phyloP scores from a whole-genome alignment of 2,888 invertebrate genomes.

The Diarsia rubi region DNA sequence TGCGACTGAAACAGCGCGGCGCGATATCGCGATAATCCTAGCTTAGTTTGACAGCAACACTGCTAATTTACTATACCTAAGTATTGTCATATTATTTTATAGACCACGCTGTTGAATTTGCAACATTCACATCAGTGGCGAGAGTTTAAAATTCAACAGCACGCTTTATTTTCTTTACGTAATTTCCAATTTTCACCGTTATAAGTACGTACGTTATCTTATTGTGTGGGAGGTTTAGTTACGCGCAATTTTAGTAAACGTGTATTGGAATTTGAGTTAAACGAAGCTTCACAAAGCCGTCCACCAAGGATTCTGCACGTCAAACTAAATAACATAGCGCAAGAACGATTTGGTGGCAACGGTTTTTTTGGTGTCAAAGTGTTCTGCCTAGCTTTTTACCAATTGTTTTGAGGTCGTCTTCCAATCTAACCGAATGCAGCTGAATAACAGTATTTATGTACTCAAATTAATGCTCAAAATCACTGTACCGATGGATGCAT shows the following conservation, averaged over 20 bases:
- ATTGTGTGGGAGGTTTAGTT: not conserved
- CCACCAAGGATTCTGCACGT: no score
- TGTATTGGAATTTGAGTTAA: not conserved
- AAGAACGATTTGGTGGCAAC: not conserved
- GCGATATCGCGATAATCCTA: conserved; percentile 15
- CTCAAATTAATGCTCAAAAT: not conserved
- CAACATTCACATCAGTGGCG: not conserved
- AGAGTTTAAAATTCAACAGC: not conserved
- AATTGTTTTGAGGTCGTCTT: no score
- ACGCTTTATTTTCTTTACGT: not conserved
- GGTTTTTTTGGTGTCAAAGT: no score
- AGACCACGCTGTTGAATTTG: not conserved
- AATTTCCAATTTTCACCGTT: not conserved
- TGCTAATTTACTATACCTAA: conserved; percentile 17
- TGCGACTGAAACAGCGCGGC: conserved; percentile 19
- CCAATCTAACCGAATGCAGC: no score
- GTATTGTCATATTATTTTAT: not conserved
- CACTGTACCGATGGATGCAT: not conserved
- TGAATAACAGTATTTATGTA: no score
- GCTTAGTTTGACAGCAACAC: conserved; percentile 23
- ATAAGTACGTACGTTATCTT: not conserved
- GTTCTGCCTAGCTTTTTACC: not conserved
- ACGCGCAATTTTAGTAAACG: not conserved
- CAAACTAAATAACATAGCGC: not conserved
- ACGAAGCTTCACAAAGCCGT: no score